Conservation (phyloP, 2,113 vertebrate genomes). For the Oceanodroma tethys region DNA sequence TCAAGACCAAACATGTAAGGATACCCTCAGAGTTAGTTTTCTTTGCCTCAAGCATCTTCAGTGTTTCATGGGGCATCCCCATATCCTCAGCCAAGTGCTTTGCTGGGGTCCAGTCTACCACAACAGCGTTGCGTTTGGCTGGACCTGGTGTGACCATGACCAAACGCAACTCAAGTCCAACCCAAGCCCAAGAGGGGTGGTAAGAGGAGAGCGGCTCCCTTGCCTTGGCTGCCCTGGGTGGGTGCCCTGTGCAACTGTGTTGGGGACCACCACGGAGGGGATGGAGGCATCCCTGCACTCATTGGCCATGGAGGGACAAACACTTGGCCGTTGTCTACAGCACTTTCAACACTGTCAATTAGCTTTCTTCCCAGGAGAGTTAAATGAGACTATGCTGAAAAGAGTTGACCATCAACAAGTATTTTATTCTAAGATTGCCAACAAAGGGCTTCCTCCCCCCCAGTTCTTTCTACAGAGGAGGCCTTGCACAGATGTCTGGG, state of each 20-base stretch:
- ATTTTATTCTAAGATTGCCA: not conserved
- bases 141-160: not conserved
- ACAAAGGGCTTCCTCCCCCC: not conserved
- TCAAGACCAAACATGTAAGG: not conserved
- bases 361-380: not conserved
- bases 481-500: not conserved
- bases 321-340: not conserved
- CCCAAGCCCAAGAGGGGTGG: not conserved
- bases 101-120: not conserved
- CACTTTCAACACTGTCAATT: not conserved
- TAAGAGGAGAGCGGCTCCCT: not conserved
- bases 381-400: not conserved
- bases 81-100: not conserved
- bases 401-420: not conserved
- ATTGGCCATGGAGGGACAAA: fast-evolving
- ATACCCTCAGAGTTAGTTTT: not conserved
- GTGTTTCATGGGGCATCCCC: not conserved
- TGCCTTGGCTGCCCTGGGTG: not conserved
- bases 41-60: not conserved
- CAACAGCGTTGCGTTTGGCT: fast-evolving
- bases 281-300: not conserved
- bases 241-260: fast-evolving
- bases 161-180: not conserved
- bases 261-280: fast-evolving
- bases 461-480: not conserved